Percentiles rank a stretch among this genome's conserved stretches.
Evolutionary conservation across 2,888 invertebrate species (phyloP).

Genomic region (Peribatodes rhomboidaria): DNA sequence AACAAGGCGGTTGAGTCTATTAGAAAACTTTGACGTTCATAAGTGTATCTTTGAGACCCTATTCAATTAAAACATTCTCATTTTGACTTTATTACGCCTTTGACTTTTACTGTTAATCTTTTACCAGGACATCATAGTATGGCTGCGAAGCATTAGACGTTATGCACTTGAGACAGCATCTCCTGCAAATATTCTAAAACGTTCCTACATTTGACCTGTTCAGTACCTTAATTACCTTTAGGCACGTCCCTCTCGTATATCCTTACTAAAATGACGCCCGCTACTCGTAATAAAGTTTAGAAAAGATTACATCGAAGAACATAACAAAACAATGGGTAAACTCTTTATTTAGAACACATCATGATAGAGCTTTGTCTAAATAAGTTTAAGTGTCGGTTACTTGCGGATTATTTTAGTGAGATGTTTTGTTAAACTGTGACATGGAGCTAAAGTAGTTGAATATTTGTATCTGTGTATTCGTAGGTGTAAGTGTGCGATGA

Average conservation of each 20-base stretch:
- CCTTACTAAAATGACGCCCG: background rate
- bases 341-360: background rate
- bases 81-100: too few relatives aligned
- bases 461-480: background rate
- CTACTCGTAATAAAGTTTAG: constrained; percentile 1
- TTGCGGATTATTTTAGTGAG: background rate
- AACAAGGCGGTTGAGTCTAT: too few relatives aligned
- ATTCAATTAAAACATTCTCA: too few relatives aligned
- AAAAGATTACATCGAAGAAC: constrained; percentile 12
- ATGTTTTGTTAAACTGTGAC: background rate
- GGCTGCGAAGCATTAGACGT: background rate
- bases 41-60: too few relatives aligned
- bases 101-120: too few relatives aligned
- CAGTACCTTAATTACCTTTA: constrained; percentile 1
- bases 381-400: background rate
- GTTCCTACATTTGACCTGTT: constrained; percentile 1
- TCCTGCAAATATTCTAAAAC: background rate
- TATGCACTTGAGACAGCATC: background rate
- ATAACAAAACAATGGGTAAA: constrained; percentile 9
- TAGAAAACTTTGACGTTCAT: too few relatives aligned
- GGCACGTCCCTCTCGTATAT: constrained; percentile 6
- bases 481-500: constrained; percentile 26
- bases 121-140: too few relatives aligned
- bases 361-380: background rate
- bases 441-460: background rate